These are phyloP conservation scores for Calypte anna DNA, from an alignment of 2,113 vertebrate genomes.

Conservation along the genomic window DNA sequence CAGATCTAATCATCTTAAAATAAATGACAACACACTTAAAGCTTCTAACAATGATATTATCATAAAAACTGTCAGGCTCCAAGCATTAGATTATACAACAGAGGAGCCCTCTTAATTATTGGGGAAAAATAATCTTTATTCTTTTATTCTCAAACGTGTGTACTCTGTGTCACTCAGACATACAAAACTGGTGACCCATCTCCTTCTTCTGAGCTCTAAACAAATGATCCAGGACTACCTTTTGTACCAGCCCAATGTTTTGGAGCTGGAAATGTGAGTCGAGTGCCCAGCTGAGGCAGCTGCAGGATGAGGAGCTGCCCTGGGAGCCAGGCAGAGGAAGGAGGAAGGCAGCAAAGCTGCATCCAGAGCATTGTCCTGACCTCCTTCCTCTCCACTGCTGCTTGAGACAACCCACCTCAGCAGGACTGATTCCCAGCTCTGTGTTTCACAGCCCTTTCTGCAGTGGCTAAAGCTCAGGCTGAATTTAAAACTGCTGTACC, in stretches of 20 bases:
- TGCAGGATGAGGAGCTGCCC: neutral
- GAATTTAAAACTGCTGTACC: neutral
- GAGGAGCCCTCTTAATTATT: neutral
- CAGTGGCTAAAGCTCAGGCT: neutral
- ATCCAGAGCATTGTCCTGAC: rapidly evolving
- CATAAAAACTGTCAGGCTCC: neutral
- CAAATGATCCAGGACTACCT: neutral
- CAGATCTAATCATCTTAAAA: neutral
- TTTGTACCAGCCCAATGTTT: neutral
- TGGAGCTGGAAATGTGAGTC: neutral
- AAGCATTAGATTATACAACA: neutral
- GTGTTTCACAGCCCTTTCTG: neutral
- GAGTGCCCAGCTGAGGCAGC: neutral
- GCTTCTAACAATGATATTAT: too few relatives aligned
- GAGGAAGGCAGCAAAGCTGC: neutral
- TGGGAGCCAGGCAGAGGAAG: rapidly evolving
- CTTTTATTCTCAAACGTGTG: neutral
- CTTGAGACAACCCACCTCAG: neutral
- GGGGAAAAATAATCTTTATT: neutral
- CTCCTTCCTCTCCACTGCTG: neutral
- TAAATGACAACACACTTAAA: neutral
- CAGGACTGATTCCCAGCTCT: neutral
- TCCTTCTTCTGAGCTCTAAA: neutral
- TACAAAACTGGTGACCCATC: neutral
- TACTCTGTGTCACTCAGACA: neutral